These are phyloP conservation scores for Petaurus breviceps DNA, from an alignment of 2,113 vertebrate species.

Conservation along the genomic window DNA sequence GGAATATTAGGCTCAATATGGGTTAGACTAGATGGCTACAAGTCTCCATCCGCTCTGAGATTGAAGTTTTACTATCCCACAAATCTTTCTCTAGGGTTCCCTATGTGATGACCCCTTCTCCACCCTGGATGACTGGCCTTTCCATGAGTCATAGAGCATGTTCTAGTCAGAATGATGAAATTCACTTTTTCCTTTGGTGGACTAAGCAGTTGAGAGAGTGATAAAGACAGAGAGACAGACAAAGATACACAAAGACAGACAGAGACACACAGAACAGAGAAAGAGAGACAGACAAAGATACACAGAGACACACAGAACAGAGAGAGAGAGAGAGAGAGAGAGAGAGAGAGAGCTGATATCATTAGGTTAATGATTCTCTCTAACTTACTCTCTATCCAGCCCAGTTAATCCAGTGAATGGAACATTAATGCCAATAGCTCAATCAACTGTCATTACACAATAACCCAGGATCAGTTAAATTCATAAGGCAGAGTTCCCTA, in stretches of 20 bases:
- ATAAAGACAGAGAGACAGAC: no score
- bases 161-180: conserved; percentile 72
- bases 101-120: not conserved
- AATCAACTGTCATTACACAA: conserved; percentile 16
- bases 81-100: not conserved
- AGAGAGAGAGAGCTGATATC: conserved; percentile 79
- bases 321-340: conserved; percentile 36
- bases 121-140: not conserved
- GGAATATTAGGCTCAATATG: not conserved
- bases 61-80: not conserved
- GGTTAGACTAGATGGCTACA: not conserved
- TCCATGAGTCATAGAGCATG: conserved; percentile 59
- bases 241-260: not conserved
- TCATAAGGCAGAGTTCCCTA: not conserved
- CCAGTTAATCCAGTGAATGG: conserved; percentile 73
- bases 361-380: conserved; percentile 84
- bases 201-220: conserved; percentile 78
- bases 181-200: conserved; percentile 59
- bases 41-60: not conserved
- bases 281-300: not conserved
- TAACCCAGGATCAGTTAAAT: conserved; percentile 21
- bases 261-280: conserved; percentile 38
- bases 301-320: conserved; percentile 35
- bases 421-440: conserved; percentile 59
- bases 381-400: conserved; percentile 78